phyloP scores from a whole-genome alignment of 1,140 invertebrate genomes.

The Drosophila sulfurigaster region DNA sequence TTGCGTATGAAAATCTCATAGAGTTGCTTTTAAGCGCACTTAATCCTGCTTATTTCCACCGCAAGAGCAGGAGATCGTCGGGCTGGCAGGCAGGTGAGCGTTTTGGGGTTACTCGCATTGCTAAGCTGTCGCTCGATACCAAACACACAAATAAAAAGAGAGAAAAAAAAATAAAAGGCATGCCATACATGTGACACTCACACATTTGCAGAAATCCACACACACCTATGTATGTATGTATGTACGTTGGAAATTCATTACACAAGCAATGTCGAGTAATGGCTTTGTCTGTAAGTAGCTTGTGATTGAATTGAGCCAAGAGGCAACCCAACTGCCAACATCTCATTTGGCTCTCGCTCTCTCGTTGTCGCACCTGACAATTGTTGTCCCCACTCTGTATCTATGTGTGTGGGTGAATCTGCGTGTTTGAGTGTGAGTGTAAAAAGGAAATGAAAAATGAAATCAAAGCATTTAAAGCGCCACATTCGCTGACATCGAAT shows the following conservation, averaged over 20 bases:
- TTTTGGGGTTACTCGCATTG: constrained; percentile 18
- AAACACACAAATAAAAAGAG: neutral
- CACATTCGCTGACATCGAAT: constrained; percentile 76
- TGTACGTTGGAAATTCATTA: constrained; percentile 64
- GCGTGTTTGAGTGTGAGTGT: constrained; percentile 9
- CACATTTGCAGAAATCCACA: constrained; percentile 3
- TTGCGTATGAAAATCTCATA: constrained; percentile 59
- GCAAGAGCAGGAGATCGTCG: constrained; percentile 32
- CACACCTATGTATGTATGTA: constrained; percentile 12
- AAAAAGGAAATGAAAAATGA: constrained; percentile 74
- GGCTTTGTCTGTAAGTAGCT: constrained; percentile 80
- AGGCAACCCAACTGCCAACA: constrained; percentile 49
- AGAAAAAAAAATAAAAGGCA: constrained; percentile 13
- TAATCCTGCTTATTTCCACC: constrained; percentile 78
- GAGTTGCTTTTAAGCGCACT: constrained; percentile 70
- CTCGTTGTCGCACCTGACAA: constrained; percentile 46
- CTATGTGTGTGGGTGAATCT: neutral
- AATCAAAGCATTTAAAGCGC: constrained; percentile 81
- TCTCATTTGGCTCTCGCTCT: constrained; percentile 42
- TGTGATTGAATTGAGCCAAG: constrained; percentile 79
- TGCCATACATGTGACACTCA: constrained; percentile 12
- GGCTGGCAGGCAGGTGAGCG: neutral
- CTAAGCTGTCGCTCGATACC: constrained; percentile 42
- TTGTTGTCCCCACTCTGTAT: constrained; percentile 35
- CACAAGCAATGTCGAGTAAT: constrained; percentile 66